phyloP scores from a whole-genome alignment of 1,140 invertebrate genomes.

The Galleria mellonella region DNA sequence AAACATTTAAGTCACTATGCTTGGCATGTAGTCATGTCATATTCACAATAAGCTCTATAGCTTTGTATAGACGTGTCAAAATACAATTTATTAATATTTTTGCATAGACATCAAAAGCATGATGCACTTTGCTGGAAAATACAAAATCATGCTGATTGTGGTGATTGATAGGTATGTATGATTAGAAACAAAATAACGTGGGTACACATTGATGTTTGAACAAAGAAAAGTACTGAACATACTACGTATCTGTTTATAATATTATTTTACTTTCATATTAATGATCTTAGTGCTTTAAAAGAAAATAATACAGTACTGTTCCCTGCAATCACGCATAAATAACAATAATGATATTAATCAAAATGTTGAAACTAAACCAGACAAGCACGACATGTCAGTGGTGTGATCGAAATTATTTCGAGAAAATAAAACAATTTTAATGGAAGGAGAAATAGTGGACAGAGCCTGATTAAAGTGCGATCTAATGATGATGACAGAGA shows the following conservation, averaged over 20 bases:
- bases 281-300: no score
- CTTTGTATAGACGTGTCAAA: slow-evolving; percentile 7
- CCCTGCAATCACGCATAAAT: slow-evolving; percentile 33
- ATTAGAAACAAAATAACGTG: slow-evolving; percentile 34
- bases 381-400: slow-evolving; percentile 44
- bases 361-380: slow-evolving; percentile 44
- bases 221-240: slow-evolving; percentile 50
- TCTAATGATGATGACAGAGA: slow-evolving; percentile 71
- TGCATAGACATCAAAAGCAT: slow-evolving; percentile 72
- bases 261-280: no score
- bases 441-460: slow-evolving; percentile 63
- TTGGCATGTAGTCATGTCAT: neutral
- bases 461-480: slow-evolving; percentile 58
- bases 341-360: slow-evolving; percentile 33
- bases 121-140: slow-evolving; percentile 63
- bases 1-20: no score
- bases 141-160: slow-evolving; percentile 64
- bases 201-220: slow-evolving; percentile 26
- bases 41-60: slow-evolving; percentile 7
- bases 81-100: slow-evolving; percentile 10
- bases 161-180: slow-evolving; percentile 34
- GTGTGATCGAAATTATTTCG: slow-evolving; percentile 38
- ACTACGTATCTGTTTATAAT: neutral
- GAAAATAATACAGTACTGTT: slow-evolving; percentile 35
- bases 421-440: slow-evolving; percentile 51